These are phyloP conservation scores for Rhagophthalmus giganteus DNA, from an alignment of 2,888 invertebrate species.

Conservation along the genomic window DNA sequence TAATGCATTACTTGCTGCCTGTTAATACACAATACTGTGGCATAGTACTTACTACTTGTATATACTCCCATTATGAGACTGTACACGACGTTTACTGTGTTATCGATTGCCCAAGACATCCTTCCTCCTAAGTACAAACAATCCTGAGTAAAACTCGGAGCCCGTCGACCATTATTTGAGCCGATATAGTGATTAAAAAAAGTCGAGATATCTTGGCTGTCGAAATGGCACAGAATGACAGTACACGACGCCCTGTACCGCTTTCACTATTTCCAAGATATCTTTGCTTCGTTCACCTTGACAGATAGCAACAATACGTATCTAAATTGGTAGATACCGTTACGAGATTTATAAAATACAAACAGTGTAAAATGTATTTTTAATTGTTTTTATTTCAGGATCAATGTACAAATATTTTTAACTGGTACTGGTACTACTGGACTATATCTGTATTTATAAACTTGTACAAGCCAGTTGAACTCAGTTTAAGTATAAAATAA, in stretches of 20 bases:
- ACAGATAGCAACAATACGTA: slow-evolving; percentile 40
- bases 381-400: slow-evolving; percentile 54
- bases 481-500: slow-evolving; percentile 57
- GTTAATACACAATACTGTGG: slow-evolving; percentile 25
- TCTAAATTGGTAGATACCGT: slow-evolving; percentile 42
- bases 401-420: slow-evolving; percentile 56
- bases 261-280: slow-evolving; percentile 4
- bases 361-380: slow-evolving; percentile 52
- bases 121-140: slow-evolving; percentile 45
- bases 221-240: too few species aligned
- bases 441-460: slow-evolving; percentile 55
- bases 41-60: slow-evolving; percentile 30
- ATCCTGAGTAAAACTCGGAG: slow-evolving; percentile 34
- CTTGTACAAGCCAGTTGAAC: slow-evolving; percentile 54
- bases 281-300: slow-evolving; percentile 23
- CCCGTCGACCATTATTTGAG: slow-evolving; percentile 10
- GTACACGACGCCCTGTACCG: too few species aligned
- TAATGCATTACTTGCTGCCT: slow-evolving; percentile 27
- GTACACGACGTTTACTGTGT: slow-evolving; percentile 43
- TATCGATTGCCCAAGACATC: slow-evolving; percentile 31
- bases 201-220: too few species aligned
- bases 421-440: slow-evolving; percentile 50
- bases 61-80: slow-evolving; percentile 51
- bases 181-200: slow-evolving; percentile 5
- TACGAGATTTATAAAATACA: slow-evolving; percentile 33